phyloP scores from a whole-genome alignment of 2,113 vertebrate species.

The Mastomys coucha region DNA sequence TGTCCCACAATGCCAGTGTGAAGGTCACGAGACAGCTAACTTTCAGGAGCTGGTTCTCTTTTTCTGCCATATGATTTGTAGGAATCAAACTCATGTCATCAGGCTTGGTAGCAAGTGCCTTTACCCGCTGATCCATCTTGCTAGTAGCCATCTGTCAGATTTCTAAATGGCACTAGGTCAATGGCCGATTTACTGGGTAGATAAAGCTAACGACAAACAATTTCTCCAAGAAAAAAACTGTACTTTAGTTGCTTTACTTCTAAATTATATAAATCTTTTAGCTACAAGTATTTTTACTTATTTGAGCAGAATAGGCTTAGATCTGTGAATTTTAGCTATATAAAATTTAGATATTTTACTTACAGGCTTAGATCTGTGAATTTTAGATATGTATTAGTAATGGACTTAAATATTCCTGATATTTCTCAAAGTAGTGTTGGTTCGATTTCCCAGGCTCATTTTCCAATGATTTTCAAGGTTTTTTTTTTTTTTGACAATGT shows the following conservation, averaged over 20 bases:
- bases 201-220: background rate
- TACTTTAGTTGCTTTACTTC: background rate
- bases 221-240: background rate
- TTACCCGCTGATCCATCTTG: background rate
- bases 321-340: background rate
- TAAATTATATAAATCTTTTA: background rate
- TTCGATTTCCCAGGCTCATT: constrained; percentile 6
- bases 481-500: background rate
- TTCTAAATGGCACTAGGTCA: too few species aligned
- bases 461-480: background rate
- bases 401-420: background rate
- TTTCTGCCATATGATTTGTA: background rate
- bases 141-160: background rate
- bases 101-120: background rate
- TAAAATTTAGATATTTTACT: background rate
- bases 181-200: background rate
- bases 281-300: background rate
- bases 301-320: background rate
- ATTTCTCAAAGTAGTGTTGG: background rate
- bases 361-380: background rate
- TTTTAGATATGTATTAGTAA: constrained; percentile 2
- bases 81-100: background rate
- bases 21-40: background rate
- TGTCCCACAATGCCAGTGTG: background rate
- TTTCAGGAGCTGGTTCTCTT: background rate